Percentiles rank a stretch among this genome's conserved stretches.
Conservation (phyloP, 2,888 invertebrate genomes). For the Timema podura region DNA sequence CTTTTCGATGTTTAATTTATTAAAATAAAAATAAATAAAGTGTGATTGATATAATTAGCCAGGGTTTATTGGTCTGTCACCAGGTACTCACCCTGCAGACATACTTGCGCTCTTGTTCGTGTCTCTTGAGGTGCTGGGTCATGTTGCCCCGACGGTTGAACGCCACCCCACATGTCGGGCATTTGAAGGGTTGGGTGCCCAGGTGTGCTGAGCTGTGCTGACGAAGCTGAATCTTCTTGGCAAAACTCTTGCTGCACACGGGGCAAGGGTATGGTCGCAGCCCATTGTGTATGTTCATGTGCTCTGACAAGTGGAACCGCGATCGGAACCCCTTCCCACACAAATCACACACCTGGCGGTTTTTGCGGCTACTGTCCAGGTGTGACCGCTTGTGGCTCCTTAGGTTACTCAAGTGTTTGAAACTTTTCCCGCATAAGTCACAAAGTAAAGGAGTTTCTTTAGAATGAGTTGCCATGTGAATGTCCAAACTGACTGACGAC, state of each 20-base stretch:
- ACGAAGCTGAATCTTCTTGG: conserved; percentile 41
- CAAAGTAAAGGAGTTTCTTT: conserved; percentile 39
- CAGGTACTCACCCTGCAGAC: conserved; percentile 38
- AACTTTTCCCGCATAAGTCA: conserved; percentile 43
- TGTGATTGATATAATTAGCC: no score
- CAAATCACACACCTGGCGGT: conserved; percentile 44
- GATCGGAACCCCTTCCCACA: conserved; percentile 48
- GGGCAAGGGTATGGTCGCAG: conserved; percentile 43
- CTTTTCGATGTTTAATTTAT: no score
- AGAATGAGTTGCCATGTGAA: conserved; percentile 40
- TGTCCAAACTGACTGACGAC: conserved; percentile 40
- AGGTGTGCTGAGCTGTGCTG: conserved; percentile 42
- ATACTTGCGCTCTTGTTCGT: conserved; percentile 38
- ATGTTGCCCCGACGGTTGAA: conserved; percentile 43
- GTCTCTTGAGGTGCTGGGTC: conserved; percentile 42
- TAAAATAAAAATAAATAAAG: no score
- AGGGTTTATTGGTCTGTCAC: not conserved
- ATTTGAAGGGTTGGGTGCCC: conserved; percentile 36
- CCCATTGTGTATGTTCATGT: conserved; percentile 46
- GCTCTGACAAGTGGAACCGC: conserved; percentile 48
- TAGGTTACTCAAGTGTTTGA: conserved; percentile 42
- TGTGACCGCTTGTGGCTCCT: conserved; percentile 42
- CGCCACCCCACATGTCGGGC: conserved; percentile 39
- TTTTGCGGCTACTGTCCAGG: conserved; percentile 40
- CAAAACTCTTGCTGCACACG: conserved; percentile 45